phyloP scores from a whole-genome alignment of 2,113 vertebrate genomes.

The Natator depressus region DNA sequence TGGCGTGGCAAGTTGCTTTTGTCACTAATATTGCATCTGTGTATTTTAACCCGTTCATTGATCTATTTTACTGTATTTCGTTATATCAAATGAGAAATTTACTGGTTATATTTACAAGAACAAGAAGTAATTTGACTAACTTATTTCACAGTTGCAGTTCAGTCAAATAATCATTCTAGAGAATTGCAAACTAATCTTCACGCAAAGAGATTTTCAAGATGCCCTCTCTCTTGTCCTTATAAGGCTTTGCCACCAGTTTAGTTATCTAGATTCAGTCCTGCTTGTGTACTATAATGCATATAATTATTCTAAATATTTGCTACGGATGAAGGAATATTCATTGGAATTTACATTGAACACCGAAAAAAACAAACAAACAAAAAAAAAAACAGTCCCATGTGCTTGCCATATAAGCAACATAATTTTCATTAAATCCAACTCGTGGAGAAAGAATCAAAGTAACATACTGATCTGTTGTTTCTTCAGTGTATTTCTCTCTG shows the following conservation, averaged over 20 bases:
- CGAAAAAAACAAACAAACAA: background rate
- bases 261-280: background rate
- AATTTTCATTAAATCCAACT: constrained; percentile 39
- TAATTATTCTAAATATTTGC: constrained; percentile 7
- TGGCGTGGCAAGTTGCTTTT: rapidly evolving
- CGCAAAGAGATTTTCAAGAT: background rate
- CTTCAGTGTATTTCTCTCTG: background rate
- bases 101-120: background rate
- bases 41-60: background rate
- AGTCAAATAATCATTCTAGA: background rate
- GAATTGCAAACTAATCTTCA: background rate
- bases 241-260: background rate
- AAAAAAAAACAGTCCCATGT: constrained; percentile 21
- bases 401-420: background rate
- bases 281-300: background rate
- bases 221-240: background rate
- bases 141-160: background rate
- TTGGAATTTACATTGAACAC: background rate
- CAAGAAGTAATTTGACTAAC: background rate
- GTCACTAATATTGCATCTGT: background rate
- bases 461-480: background rate
- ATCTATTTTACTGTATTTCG: background rate
- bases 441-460: background rate
- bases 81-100: background rate
- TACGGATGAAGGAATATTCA: background rate